Evolutionary conservation across 2,888 invertebrate species (phyloP), one percentile per base, ranked within the genome.

Genomic region (Orthonychiurus folsomi): DNA sequence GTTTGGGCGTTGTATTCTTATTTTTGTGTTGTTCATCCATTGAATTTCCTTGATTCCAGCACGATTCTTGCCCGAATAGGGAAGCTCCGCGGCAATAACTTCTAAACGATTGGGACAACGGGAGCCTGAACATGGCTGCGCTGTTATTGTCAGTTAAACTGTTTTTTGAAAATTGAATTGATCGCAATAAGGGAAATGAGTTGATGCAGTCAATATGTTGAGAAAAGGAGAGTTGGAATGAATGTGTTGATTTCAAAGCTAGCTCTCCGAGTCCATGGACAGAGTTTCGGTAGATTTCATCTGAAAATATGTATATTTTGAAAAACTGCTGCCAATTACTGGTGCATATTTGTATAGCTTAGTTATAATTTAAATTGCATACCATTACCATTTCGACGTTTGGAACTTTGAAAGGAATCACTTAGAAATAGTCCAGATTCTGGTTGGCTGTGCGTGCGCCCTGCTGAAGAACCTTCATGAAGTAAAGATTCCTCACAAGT

Each of bases 121-220:
- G 48, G 25, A 5, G 21, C n/a, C 20, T 47, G 37, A 25, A 57
- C 3, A 53, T 24, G n/a, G n/a, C n/a, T 25, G 63, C 18, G 50
- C 55, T 56, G 23, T 50, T 53, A 3, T 27, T 15, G 2, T 56
- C 24, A 12, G 52, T 12, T 3, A 21, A 56, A 5, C 28, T 48
- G 50, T 48, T 28, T 3, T 55, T 12, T n/a, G 15, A 23, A 15
- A 54, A 18, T 15, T 55, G 25, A 21, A 52, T 27, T 1, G 53
- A 2, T 9, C 5, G 55, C 69, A 67, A 69, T 21, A 71, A 64
- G 2, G 71, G 72, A 23, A 66, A 64, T 24, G 63, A 58, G 15
- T 67, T 63, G 61, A 68, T 66, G 58, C 67, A 69, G 52, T 68
- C 68, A 54, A 73, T 67, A 55, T 69, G 68, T 15, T 69, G 69